Percentiles rank a stretch among this genome's conserved stretches.
Conservation (phyloP, 1,140 invertebrate species). For the Calycopis cecrops region DNA sequence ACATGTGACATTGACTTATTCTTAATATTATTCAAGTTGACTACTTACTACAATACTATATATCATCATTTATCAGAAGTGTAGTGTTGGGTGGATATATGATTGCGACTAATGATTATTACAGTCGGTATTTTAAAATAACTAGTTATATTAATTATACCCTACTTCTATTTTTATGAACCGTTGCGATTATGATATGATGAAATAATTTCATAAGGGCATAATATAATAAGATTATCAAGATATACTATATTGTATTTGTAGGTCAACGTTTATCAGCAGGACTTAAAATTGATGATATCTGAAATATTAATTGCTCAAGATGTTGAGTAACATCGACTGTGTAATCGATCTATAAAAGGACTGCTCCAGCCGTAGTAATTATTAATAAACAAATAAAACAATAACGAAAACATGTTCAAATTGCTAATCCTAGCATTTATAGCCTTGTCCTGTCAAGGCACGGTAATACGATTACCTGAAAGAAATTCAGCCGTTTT, state of each 20-base stretch:
- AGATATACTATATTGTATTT: background rate
- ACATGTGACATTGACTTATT: too few species aligned
- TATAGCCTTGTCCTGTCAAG: slow-evolving; percentile 13
- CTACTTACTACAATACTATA: too few species aligned
- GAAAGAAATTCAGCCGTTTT: slow-evolving; percentile 14
- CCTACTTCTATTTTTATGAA: too few species aligned
- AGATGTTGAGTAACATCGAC: slow-evolving; percentile 12
- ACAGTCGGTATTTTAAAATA: too few species aligned
- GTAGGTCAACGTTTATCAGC: slow-evolving; percentile 15
- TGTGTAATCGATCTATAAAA: slow-evolving; percentile 11
- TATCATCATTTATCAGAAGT: too few species aligned
- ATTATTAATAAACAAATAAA: background rate
- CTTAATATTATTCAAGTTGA: too few species aligned
- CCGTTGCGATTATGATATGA: background rate
- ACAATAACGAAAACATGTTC: slow-evolving; percentile 10
- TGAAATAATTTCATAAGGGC: background rate
- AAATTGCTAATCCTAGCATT: slow-evolving; percentile 14
- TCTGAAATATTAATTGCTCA: slow-evolving; percentile 1
- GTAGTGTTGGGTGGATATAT: too few species aligned
- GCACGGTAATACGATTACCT: slow-evolving; percentile 18
- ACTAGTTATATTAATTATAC: too few species aligned
- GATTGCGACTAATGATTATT: too few species aligned
- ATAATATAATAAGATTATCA: slow-evolving; percentile 10
- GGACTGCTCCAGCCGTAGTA: background rate
- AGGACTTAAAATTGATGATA: slow-evolving; percentile 2